phyloP scores from a whole-genome alignment of 2,797 vertebrate genomes.

The Acanthurus lineatus region DNA sequence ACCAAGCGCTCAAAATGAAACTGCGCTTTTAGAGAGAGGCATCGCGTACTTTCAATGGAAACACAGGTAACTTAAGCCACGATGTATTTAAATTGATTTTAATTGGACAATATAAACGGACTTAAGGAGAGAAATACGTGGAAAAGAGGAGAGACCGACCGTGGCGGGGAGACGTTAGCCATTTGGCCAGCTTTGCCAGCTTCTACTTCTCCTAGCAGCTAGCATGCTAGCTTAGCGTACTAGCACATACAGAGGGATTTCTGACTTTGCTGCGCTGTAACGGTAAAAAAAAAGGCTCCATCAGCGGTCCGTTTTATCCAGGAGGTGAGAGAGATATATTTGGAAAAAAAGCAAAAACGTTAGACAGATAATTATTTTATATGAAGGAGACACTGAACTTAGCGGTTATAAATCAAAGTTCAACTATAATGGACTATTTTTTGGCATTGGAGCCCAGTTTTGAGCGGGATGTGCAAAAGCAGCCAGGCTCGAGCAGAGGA shows the following conservation, averaged over 20 bases:
- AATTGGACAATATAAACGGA: conserved; percentile 13
- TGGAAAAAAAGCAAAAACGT: neutral
- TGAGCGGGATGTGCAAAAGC: conserved; percentile 88
- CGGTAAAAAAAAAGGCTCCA: conserved; percentile 47
- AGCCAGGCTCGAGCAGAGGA: conserved; percentile 69
- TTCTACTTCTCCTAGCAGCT: conserved; percentile 68
- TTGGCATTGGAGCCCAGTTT: conserved; percentile 78
- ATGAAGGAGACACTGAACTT: conserved; percentile 3
- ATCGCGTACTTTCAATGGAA: conserved; percentile 36
- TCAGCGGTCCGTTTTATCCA: conserved; percentile 49
- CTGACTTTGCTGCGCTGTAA: conserved; percentile 74
- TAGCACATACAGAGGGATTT: conserved; percentile 63
- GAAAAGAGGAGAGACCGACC: conserved; percentile 56
- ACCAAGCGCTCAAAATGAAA: conserved; percentile 64
- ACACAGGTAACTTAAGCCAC: conserved; percentile 64
- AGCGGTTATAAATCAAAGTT: conserved; percentile 49
- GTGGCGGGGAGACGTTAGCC: conserved; percentile 80
- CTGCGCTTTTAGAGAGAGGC: conserved; percentile 55
- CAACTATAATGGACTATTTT: conserved; percentile 56
- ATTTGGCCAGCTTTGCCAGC: conserved; percentile 79
- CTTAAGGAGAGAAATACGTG: conserved; percentile 39
- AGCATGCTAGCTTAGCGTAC: conserved; percentile 77
- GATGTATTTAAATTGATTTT: conserved; percentile 43
- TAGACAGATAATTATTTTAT: neutral
- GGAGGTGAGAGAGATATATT: conserved; percentile 10